Conservation (phyloP, 2,888 invertebrate genomes). For the Caenorhabditis japonica region DNA sequence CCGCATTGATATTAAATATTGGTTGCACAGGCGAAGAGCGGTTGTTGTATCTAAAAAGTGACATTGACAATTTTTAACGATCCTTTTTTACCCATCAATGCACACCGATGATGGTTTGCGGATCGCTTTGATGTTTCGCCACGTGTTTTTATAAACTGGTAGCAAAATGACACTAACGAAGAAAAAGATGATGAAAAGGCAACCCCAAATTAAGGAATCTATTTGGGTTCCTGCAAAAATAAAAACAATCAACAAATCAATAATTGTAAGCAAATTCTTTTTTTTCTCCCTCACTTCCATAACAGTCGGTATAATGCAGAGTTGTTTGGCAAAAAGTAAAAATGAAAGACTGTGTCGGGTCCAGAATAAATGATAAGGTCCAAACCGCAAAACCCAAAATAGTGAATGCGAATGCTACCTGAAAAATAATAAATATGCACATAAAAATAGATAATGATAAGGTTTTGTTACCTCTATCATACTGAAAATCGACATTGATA, state of each 20-base stretch:
- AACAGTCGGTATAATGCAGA: constrained; percentile 12
- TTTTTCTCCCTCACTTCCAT: constrained; percentile 16
- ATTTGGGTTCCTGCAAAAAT: constrained; percentile 22
- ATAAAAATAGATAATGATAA: neutral
- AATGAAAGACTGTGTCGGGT: constrained; percentile 25
- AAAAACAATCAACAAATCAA: neutral
- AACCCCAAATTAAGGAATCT: constrained; percentile 37
- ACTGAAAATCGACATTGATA: constrained; percentile 27
- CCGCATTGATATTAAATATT: constrained; percentile 41
- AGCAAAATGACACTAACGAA: constrained; percentile 34
- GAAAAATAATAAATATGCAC: neutral
- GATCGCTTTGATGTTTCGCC: constrained; percentile 46
- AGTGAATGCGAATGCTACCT: constrained; percentile 36
- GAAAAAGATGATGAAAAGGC: constrained; percentile 27
- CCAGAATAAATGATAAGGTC: constrained; percentile 41
- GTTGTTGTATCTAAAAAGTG: constrained; percentile 34
- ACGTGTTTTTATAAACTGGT: constrained; percentile 29
- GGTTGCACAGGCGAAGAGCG: constrained; percentile 26
- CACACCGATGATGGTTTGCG: constrained; percentile 47
- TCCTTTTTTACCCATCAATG: constrained; percentile 29
- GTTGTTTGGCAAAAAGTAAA: constrained; percentile 10
- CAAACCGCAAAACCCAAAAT: constrained; percentile 40
- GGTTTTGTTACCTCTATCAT: constrained; percentile 18
- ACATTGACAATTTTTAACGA: constrained; percentile 20
- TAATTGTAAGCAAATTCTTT: neutral